Evolutionary conservation across 2,888 invertebrate genomes (phyloP).

Genomic region (Deilephila elpenor): DNA sequence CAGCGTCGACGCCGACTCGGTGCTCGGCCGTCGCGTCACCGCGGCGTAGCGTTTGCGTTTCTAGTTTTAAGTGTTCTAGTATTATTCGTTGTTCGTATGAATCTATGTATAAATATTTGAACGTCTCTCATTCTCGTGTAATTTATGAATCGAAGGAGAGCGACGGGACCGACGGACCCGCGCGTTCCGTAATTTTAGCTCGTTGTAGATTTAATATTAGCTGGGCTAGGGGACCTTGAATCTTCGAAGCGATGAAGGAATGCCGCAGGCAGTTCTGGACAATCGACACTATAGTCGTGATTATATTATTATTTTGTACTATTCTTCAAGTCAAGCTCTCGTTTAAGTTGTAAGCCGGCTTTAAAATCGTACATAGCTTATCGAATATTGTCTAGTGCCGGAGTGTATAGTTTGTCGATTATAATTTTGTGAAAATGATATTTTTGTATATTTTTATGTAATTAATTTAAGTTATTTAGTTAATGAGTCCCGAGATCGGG

Average conservation of each 20-base stretch:
- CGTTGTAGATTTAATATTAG: constrained; percentile 83
- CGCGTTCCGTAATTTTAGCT: constrained; percentile 79
- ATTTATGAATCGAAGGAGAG: constrained; percentile 81
- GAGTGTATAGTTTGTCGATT: constrained; percentile 81
- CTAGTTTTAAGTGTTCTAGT: constrained; percentile 83
- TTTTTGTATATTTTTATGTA: constrained; percentile 85
- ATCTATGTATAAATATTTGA: constrained; percentile 85
- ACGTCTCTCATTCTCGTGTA: constrained; percentile 83
- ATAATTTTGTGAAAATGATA: constrained; percentile 83
- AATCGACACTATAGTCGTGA: constrained; percentile 84
- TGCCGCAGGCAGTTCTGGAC: constrained; percentile 83
- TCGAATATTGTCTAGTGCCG: constrained; percentile 81
- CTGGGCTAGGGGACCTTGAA: constrained; percentile 85
- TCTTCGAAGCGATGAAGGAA: constrained; percentile 75
- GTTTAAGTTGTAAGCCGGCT: constrained; percentile 82
- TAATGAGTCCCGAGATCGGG: constrained; percentile 64
- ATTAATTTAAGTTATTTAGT: constrained; percentile 83
- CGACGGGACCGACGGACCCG: constrained; percentile 64
- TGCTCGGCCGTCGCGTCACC: constrained; percentile 75
- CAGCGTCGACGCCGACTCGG: constrained; percentile 74
- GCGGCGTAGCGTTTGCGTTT: constrained; percentile 72
- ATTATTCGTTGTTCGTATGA: constrained; percentile 85
- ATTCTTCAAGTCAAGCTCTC: constrained; percentile 81
- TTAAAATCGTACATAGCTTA: constrained; percentile 80
- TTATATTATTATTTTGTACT: constrained; percentile 78